A percentile compares a stretch with the other conserved stretches of the same genome.
Evolutionary conservation across 2,113 vertebrate species (phyloP).

Genomic region (Pampusana beccarii): DNA sequence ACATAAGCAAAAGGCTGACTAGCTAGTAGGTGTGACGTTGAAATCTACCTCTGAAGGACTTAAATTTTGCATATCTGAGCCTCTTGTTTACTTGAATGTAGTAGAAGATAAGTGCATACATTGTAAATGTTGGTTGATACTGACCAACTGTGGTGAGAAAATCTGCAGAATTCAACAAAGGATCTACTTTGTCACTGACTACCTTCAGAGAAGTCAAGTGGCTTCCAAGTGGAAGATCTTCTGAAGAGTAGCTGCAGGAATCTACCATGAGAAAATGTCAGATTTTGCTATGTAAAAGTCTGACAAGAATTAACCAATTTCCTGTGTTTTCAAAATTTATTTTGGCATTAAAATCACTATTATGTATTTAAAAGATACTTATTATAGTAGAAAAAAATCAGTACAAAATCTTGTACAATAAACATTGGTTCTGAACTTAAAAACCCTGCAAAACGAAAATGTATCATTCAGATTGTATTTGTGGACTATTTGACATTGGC

Average conservation of each 20-base stretch:
- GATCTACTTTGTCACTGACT: neutral
- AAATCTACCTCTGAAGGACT: neutral
- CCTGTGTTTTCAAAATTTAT: neutral
- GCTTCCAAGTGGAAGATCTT: neutral
- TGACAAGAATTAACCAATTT: neutral
- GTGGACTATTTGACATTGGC: neutral
- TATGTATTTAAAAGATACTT: neutral
- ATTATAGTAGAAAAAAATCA: neutral
- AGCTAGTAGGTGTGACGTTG: neutral
- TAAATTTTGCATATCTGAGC: neutral
- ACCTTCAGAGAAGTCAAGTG: neutral
- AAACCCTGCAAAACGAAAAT: neutral
- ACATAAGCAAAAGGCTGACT: neutral
- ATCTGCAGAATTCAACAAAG: neutral
- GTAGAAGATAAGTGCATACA: neutral
- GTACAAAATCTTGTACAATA: neutral
- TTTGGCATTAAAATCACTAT: neutral
- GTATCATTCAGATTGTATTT: neutral
- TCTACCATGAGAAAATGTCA: neutral
- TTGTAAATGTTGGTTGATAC: neutral
- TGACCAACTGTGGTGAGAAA: neutral
- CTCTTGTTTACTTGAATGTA: neutral
- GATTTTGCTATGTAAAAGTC: neutral
- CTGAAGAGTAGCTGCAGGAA: neutral
- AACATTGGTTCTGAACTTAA: neutral